Evolutionary conservation across 2,888 invertebrate species (phyloP).

Genomic region (Lithophane socia): DNA sequence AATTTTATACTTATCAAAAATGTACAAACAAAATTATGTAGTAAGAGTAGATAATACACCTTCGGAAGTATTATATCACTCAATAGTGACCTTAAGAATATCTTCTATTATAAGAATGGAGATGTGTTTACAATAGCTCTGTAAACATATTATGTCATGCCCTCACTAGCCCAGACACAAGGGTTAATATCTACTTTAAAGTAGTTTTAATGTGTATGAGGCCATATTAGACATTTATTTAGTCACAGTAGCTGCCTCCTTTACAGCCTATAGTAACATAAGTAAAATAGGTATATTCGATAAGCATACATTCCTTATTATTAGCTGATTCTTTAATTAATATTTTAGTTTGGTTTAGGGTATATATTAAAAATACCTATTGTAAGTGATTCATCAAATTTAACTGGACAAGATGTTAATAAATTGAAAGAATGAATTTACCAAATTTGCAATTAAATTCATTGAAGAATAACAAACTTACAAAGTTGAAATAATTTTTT

Average conservation of each 20-base stretch:
- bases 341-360: background rate
- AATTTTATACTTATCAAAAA: background rate
- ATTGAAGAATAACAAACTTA: too few relatives aligned
- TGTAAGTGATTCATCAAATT: background rate
- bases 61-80: slow-evolving; percentile 28
- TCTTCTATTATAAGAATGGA: slow-evolving; percentile 33
- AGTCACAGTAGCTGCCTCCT: background rate
- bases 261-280: background rate
- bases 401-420: background rate
- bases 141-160: slow-evolving; percentile 49
- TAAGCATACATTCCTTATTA: slow-evolving; percentile 17
- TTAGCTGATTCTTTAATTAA: slow-evolving; percentile 11
- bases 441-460: background rate
- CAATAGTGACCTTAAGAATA: slow-evolving; percentile 38
- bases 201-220: background rate
- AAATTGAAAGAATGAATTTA: background rate
- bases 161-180: slow-evolving; percentile 1
- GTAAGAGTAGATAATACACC: slow-evolving; percentile 18
- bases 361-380: background rate
- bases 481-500: background rate
- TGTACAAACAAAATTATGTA: slow-evolving; percentile 4
- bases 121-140: slow-evolving; percentile 46
- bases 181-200: background rate
- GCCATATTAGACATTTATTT: background rate
- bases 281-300: slow-evolving; percentile 12